A percentile compares a stretch with the other conserved stretches of the same genome.
Conservation (phyloP, 2,888 invertebrate species). For the Norana najaformis region DNA sequence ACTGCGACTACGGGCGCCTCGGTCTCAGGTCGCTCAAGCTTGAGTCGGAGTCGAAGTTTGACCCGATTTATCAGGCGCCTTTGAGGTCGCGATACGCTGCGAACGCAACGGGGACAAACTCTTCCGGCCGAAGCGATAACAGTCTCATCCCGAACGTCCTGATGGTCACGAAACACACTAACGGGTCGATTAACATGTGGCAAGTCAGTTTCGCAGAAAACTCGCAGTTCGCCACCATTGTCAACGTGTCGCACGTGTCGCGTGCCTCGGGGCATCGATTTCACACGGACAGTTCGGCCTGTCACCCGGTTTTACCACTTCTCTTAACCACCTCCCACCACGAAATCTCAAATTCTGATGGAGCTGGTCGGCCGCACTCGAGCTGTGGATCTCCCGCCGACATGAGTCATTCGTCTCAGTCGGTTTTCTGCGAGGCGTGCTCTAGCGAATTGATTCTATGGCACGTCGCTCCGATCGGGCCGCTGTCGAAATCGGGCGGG, state of each 20-base stretch:
- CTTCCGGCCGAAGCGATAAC: conserved; percentile 41
- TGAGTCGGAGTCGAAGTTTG: conserved; percentile 40
- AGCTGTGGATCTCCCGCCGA: background rate
- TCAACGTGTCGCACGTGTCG: conserved; percentile 93
- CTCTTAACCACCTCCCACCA: conserved; percentile 90
- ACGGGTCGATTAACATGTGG: conserved; percentile 97
- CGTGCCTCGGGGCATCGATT: conserved; percentile 90
- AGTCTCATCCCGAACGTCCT: conserved; percentile 76
- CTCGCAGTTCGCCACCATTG: conserved; percentile 87
- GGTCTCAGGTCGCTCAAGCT: background rate
- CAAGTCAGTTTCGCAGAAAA: conserved; percentile 70
- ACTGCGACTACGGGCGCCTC: conserved; percentile 70
- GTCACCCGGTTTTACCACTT: conserved; percentile 95
- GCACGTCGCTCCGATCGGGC: conserved; percentile 97
- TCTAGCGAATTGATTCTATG: conserved; percentile 96
- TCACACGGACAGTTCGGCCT: conserved; percentile 93
- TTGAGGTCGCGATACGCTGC: background rate
- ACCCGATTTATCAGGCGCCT: conserved; percentile 44
- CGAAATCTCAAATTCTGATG: background rate
- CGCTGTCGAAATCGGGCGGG: conserved; percentile 94
- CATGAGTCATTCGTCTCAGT: background rate
- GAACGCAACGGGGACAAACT: background rate
- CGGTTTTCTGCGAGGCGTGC: conserved; percentile 64
- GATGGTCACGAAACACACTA: conserved; percentile 95
- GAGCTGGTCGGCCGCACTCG: background rate